A percentile compares a stretch with the other conserved stretches of the same genome.
These are phyloP conservation scores for Poecilia wingei DNA, from an alignment of 2,797 vertebrate genomes.

Conservation along the genomic window DNA sequence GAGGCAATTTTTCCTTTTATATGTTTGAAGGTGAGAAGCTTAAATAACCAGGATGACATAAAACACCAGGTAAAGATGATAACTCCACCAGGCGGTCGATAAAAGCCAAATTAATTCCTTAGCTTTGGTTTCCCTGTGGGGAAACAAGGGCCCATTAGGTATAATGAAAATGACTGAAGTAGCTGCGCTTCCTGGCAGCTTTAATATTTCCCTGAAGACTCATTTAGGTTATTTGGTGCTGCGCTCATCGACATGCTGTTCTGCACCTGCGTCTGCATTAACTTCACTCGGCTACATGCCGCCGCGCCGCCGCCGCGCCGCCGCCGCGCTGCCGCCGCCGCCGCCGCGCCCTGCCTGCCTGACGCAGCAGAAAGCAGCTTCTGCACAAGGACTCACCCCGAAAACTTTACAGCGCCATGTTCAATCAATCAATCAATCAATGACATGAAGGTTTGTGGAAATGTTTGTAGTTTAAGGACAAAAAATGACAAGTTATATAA, in stretches of 20 bases:
- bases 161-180: conserved; percentile 63
- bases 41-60: conserved; percentile 2
- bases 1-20: background rate
- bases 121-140: conserved; percentile 46
- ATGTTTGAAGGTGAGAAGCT: conserved; percentile 1
- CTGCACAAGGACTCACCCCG: background rate
- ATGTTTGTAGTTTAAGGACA: no score
- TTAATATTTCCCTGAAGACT: conserved; percentile 58
- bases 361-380: background rate
- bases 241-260: conserved; percentile 10
- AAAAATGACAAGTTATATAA: no score
- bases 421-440: background rate
- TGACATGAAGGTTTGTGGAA: no score
- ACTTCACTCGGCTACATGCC: background rate
- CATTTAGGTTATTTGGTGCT: conserved; percentile 13
- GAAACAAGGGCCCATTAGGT: conserved; percentile 46
- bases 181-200: conserved; percentile 29
- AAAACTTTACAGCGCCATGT: background rate
- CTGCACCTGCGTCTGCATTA: conserved; percentile 1
- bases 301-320: background rate
- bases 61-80: conserved; percentile 16
- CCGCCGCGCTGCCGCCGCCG: background rate
- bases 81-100: conserved; percentile 26
- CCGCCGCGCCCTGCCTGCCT: background rate
- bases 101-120: conserved; percentile 35